phyloP scores from a whole-genome alignment of 2,113 vertebrate species.

The Centropristis striata region DNA sequence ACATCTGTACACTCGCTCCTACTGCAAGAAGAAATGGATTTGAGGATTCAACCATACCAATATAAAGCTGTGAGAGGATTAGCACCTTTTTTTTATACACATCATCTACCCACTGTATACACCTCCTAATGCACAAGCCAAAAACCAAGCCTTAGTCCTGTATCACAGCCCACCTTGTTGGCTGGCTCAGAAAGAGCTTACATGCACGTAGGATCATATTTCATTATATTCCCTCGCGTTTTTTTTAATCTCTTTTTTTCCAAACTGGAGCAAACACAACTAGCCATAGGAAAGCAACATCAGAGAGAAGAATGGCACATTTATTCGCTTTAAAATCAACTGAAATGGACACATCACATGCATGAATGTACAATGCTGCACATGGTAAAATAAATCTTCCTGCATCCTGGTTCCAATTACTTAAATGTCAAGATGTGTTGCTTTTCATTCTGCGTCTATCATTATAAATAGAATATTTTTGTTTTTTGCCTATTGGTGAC shows the following conservation, averaged over 20 bases:
- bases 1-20: not conserved
- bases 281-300: not conserved
- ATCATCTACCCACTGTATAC: not conserved
- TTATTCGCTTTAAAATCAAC: not conserved
- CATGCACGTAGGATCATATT: not conserved
- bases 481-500: not conserved
- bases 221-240: too few species aligned
- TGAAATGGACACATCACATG: not conserved
- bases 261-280: not conserved
- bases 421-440: not conserved
- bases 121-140: not conserved
- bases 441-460: not conserved
- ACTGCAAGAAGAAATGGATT: not conserved
- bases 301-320: not conserved
- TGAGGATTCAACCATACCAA: not conserved
- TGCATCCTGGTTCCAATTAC: not conserved
- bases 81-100: not conserved
- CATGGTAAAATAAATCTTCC: not conserved
- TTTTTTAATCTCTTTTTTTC: not conserved
- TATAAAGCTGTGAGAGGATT: constrained; percentile 20
- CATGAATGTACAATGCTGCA: too few species aligned
- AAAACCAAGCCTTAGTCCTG: not conserved
- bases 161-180: not conserved
- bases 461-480: not conserved
- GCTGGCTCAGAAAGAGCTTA: not conserved